Conservation (phyloP, 1,140 invertebrate species). For the Drosophila sulfurigaster region DNA sequence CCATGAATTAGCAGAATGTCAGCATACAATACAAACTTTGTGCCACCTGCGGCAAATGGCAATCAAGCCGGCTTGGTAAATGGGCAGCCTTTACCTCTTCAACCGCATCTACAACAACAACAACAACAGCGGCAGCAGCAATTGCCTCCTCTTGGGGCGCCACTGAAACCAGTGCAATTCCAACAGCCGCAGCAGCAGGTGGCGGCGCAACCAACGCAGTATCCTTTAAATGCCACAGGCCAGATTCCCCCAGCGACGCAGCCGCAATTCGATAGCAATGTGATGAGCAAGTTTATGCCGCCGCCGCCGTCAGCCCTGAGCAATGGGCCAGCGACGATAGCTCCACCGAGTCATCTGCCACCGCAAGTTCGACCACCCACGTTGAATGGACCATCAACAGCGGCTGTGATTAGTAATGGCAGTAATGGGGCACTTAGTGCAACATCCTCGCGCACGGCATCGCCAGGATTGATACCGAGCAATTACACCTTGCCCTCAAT, state of each 20-base stretch:
- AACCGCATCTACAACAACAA: constrained; percentile 28
- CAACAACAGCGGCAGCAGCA: constrained; percentile 34
- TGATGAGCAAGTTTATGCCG: constrained; percentile 73
- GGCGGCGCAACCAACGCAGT: constrained; percentile 21
- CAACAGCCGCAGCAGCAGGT: constrained; percentile 19
- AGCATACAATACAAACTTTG: constrained; percentile 72
- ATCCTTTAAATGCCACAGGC: constrained; percentile 33
- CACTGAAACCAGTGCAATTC: constrained; percentile 29
- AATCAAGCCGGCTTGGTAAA: constrained; percentile 54
- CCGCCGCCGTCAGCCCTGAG: constrained; percentile 57
- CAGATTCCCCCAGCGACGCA: constrained; percentile 7
- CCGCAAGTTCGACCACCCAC: constrained; percentile 59
- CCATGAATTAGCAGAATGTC: constrained; percentile 80
- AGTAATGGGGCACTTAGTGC: constrained; percentile 63
- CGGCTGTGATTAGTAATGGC: constrained; percentile 43
- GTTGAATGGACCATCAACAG: constrained; percentile 51
- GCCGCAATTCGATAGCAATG: constrained; percentile 54
- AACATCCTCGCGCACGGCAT: constrained; percentile 77
- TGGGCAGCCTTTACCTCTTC: constrained; percentile 56
- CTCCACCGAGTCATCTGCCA: constrained; percentile 57
- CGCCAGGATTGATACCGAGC: constrained; percentile 50
- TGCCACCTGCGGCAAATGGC: constrained; percentile 66
- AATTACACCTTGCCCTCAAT: background rate
- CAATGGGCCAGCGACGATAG: constrained; percentile 25
- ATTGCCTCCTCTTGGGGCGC: background rate